Conservation (phyloP, 2,888 invertebrate species). For the Taphrorychus bicolor region DNA sequence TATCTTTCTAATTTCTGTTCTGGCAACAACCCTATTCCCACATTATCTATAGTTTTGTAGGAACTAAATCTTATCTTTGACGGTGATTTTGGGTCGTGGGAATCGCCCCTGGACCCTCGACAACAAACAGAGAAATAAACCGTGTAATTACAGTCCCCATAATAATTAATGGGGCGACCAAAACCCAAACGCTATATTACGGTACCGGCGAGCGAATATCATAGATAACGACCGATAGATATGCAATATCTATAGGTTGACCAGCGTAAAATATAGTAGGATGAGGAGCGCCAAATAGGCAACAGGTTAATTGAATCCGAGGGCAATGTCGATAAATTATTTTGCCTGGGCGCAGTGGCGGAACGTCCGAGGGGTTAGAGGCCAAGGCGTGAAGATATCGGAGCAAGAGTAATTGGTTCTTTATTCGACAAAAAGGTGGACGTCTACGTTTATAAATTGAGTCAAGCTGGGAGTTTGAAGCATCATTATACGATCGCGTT, state of each 20-base stretch:
- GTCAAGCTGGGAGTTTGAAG: too few species aligned
- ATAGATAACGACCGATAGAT: slow-evolving; percentile 31
- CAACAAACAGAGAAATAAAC: slow-evolving; percentile 16
- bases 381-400: slow-evolving; percentile 36
- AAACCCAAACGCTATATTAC: slow-evolving; percentile 21
- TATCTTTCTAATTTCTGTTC: too few species aligned
- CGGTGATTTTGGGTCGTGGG: too few species aligned
- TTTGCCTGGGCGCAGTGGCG: slow-evolving; percentile 35
- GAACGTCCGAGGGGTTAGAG: slow-evolving; percentile 22
- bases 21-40: too few species aligned
- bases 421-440: neutral
- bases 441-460: too few species aligned
- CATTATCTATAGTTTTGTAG: too few species aligned
- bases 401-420: neutral
- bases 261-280: slow-evolving; percentile 27
- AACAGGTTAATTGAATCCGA: slow-evolving; percentile 41
- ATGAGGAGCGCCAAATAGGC: slow-evolving; percentile 33
- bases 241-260: slow-evolving; percentile 23
- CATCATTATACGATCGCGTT: too few species aligned
- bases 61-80: too few species aligned
- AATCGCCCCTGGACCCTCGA: slow-evolving; percentile 13
- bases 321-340: slow-evolving; percentile 36
- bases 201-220: slow-evolving; percentile 18
- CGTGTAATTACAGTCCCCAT: slow-evolving; percentile 20
- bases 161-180: slow-evolving; percentile 24